Base-by-base conservation (phyloP, 2,888 invertebrate genomes). In the Scrobipalpa costella region DNA sequence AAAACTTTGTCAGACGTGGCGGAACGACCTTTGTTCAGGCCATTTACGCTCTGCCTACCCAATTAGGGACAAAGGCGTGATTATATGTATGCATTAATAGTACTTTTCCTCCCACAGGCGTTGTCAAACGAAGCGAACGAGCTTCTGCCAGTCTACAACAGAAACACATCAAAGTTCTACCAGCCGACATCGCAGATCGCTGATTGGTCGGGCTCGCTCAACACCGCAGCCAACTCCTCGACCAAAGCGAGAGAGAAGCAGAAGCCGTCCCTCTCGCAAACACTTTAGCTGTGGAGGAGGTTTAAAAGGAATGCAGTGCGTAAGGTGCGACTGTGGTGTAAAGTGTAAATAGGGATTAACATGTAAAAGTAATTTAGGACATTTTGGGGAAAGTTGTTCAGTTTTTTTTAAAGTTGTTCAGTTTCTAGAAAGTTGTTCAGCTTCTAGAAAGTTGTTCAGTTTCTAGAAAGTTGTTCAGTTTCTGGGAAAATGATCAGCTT, bases 121-220 rank as follows among this genome's bases (percentile, higher is more conserved):
- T 89, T 98, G 64, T 96, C 98, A 2, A 97, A 98, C 86, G 99
- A 99, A 90, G 99, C 99, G 0, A 98, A 98, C 89, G 99, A 99
- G 81, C 92, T 98, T 57, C 92, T 99, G 63, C 99, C 99, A 0
- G 96, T 99, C 69, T 99, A 98, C 93, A 99, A 99, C 90, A 97
- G 98, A 76, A 98, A 98, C 0, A 97, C 98, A 9, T 95, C 96
- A 7, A 96, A 95, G 82, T 97, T 98, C 86, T 99, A 99, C 90
- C 93, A 94, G 62, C 94, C 96, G 0, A 93, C 95, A 1, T 92
- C 95, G 17, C 96, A 96, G 63, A 95, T 96, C 0, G 96, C 95
- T 15, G 99, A 99, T 83, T 99, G 99, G 98, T 96, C 96, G 2
- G 90, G 84, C 1, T 81, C 88, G 0, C 69, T 85, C 0, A 81